These are phyloP conservation scores for Ctenoplectra terminalis DNA, from an alignment of 1,140 invertebrate genomes.

Conservation along the genomic window DNA sequence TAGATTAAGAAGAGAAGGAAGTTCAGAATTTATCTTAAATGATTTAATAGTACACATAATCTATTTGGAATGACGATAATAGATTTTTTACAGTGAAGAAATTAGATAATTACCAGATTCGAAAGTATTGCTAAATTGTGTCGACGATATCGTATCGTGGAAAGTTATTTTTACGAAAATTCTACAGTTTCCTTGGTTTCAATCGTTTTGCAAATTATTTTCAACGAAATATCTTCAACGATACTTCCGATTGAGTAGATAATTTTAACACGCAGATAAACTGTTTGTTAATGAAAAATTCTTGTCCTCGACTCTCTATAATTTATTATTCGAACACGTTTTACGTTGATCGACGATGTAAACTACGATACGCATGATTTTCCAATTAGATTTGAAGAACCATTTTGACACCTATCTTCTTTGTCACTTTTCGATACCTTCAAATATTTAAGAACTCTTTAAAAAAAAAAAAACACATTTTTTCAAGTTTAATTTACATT, in stretches of 20 bases:
- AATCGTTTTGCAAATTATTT: background rate
- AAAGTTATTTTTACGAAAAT: slow-evolving; percentile 2
- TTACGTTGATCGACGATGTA: slow-evolving; percentile 45
- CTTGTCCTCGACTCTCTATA: slow-evolving; percentile 39
- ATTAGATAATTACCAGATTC: background rate
- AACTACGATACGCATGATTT: slow-evolving; percentile 56
- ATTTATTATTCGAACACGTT: slow-evolving; percentile 59
- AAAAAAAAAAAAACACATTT: slow-evolving; percentile 5
- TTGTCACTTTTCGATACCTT: slow-evolving; percentile 36
- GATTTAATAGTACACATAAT: too few species aligned
- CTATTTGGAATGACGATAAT: background rate
- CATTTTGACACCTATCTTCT: slow-evolving; percentile 36
- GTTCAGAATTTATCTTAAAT: background rate
- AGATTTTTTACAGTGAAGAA: background rate
- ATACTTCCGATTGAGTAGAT: background rate
- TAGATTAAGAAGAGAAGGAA: too few species aligned
- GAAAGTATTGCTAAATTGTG: slow-evolving; percentile 3
- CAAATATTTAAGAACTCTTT: slow-evolving; percentile 34
- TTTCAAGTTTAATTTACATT: background rate
- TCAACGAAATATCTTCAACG: background rate
- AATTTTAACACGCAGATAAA: background rate
- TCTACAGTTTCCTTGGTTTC: background rate
- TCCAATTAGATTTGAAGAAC: slow-evolving; percentile 29
- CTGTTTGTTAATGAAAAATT: background rate
- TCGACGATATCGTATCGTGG: too few species aligned